Conservation (phyloP, 2,888 invertebrate species). For the Nasonia oneida region DNA sequence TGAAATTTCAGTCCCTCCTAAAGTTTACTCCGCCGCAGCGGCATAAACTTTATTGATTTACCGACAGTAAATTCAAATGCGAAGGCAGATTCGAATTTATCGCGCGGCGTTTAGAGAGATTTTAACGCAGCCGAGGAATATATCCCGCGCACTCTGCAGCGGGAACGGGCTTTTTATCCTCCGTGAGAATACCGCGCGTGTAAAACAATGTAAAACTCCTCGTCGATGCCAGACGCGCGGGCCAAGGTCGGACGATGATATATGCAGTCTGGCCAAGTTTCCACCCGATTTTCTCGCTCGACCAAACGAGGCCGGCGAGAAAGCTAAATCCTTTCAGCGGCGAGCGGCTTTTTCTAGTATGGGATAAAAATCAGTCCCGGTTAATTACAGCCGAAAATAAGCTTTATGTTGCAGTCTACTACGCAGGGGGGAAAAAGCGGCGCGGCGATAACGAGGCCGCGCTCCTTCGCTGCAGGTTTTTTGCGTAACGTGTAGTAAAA, state of each 20-base stretch:
- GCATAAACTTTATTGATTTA: constrained; percentile 47
- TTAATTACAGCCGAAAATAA: constrained; percentile 8
- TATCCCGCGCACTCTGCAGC: too few relatives aligned
- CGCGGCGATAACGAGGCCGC: constrained; percentile 41
- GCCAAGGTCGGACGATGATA: too few relatives aligned
- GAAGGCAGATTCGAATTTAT: constrained; percentile 27
- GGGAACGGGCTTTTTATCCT: too few relatives aligned
- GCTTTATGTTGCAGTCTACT: constrained; percentile 1
- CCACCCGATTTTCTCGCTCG: too few relatives aligned
- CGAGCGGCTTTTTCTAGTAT: too few relatives aligned
- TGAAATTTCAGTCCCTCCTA: constrained; percentile 37
- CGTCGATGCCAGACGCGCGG: neutral
- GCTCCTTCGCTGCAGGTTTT: constrained; percentile 30
- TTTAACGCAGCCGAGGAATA: too few relatives aligned
- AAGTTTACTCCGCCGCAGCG: constrained; percentile 36
- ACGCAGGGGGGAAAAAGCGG: constrained; percentile 3
- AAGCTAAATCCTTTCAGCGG: too few relatives aligned
- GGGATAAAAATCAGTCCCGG: neutral
- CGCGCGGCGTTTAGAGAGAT: neutral
- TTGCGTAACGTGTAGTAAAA: constrained; percentile 45
- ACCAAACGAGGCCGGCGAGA: too few relatives aligned
- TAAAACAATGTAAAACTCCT: neutral
- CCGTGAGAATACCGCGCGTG: neutral
- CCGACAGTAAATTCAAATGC: constrained; percentile 37
- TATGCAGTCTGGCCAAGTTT: too few relatives aligned